Evolutionary conservation across 2,888 invertebrate genomes (phyloP), one percentile per base, ranked within the genome.

Genomic region (Acanthococcus lagerstroemiae): DNA sequence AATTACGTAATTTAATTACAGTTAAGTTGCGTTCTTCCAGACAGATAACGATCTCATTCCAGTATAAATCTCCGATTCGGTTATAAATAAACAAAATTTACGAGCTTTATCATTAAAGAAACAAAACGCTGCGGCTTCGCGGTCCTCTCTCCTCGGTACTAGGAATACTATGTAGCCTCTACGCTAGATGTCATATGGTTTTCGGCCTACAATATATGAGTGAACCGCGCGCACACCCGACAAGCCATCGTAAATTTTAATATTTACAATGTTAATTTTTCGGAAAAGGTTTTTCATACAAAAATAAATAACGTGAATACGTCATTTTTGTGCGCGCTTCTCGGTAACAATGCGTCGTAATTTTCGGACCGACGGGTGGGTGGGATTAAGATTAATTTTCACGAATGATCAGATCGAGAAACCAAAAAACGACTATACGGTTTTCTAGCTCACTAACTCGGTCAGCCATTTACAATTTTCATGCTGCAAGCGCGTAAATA

Each of bases 1-100:
- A 63, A 63, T 63, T 63, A 63, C 50, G 54, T 63, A 63, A 63
- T 63, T 63, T 63, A 63, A 63, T 63, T 63, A 54, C 52, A 24
- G 44, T 30, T 44, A 54, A 63, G 63, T 44, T 25, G 30, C 63
- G 50, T 63, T 54, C 63, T 63, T 63, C 50, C 27, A 25, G 25
- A 58, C 46, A 58, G 63, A 63, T 63, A 63, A 54, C 44, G 50
- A 63, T 54, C 63, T 50, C 54, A 54, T 52, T 63, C 54, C 50
- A 50, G 63, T 52, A 54, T 63, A 63, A 63, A 63, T 63, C 63
- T 63, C 63, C 37, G 54, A 63, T 52, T 63, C 52, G 63, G 63
- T 30, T 30, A 63, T 63, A 63, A 63, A 63, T 63, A 63, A 63
- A 52, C 30, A 30, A 52, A 63, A 63, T 63, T 63, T 63, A 63